Evolutionary conservation across 2,797 vertebrate species (phyloP), one percentile per base, ranked within the genome.

Genomic region (Echeneis naucrates): DNA sequence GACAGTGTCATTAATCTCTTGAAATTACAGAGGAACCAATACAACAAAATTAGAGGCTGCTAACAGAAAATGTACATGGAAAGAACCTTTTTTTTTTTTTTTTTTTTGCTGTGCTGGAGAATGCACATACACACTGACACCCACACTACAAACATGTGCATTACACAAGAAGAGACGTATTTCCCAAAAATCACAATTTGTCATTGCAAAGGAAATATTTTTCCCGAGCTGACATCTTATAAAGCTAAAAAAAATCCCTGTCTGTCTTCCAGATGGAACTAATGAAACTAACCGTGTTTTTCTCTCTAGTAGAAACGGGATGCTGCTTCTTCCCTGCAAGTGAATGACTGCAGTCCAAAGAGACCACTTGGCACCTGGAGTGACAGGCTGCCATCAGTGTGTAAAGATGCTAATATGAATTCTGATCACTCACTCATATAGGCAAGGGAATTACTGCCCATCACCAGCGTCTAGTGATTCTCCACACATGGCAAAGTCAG

Each of bases 371-470:
- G 90, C 88, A 93, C 88, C 89, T 87, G 87, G 87, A 92, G 90
- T 93, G 89, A 91, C 91, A 90, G 88, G 73, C 89, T 90, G 90
- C 88, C 88, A 87, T 89, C 91, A 82, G 90, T 42, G 73, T 82
- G 82, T 78, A 90, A 91, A 93, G 89, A 92, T 88, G 89, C 88
- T 91, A 89, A 92, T 93, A 91, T 87, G 89, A 92, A 93, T 93
- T 93, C 90, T 89, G 89, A 93, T 92, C 92, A 91, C 89, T 92
- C 83, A 69, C 87, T 91, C 85, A 74, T 77, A 87, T 78, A 87
- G 89, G 80, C 88, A 61, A 68, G 89, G 89, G 91, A 90, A 89
- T 93, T 90, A 88, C 87, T 79, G 83, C 82, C 88, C 82, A 86
- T 91, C 90, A 85, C 81, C 72, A 60, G 55, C 57, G 42, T 85